phyloP scores from a whole-genome alignment of 2,113 vertebrate species.

The Grus americana region DNA sequence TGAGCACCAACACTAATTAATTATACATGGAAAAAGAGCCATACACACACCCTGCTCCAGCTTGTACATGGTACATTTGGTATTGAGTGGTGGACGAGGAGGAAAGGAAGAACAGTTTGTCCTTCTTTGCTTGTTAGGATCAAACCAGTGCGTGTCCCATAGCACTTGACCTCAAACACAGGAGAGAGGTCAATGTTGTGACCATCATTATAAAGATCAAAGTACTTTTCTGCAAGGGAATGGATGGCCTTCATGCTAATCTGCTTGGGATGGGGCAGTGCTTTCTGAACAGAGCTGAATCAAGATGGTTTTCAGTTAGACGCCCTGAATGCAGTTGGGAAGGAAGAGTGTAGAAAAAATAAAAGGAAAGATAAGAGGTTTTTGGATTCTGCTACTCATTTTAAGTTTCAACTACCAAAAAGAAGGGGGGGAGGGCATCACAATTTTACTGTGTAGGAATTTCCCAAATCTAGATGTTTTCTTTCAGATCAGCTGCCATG shows the following conservation, averaged over 20 bases:
- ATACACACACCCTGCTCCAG: background rate
- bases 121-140: background rate
- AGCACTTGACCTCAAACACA: background rate
- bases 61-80: background rate
- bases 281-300: background rate
- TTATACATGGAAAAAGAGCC: background rate
- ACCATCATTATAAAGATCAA: background rate
- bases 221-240: background rate
- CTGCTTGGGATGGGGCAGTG: background rate
- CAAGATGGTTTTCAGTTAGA: background rate
- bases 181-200: background rate
- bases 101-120: background rate
- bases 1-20: background rate
- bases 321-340: background rate
- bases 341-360: background rate
- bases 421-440: rapidly evolving
- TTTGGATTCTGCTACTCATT: background rate
- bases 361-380: background rate
- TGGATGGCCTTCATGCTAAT: background rate
- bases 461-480: background rate
- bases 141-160: background rate
- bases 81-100: background rate
- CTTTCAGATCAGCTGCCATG: background rate
- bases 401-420: background rate
- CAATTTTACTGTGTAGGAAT: background rate